Conservation (phyloP, 1,140 invertebrate genomes). For the Berghia stephanieae region DNA sequence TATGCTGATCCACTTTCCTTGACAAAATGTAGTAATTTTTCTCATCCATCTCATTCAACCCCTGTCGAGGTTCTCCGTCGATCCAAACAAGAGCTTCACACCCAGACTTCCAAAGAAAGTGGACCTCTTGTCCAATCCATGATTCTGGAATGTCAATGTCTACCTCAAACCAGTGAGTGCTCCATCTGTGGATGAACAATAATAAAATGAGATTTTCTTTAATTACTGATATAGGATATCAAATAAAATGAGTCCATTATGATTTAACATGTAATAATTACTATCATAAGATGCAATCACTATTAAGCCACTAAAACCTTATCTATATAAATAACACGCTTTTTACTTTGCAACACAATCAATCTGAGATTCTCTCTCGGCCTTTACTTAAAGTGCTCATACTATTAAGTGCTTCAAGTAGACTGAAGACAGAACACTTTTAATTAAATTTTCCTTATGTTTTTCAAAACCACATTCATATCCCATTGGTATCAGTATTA, state of each 20-base stretch:
- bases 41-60: conserved; percentile 17
- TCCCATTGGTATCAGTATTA: too few relatives aligned
- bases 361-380: too few relatives aligned
- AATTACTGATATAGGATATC: background rate
- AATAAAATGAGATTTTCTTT: background rate
- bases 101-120: conserved; percentile 61
- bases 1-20: too few relatives aligned
- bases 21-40: background rate
- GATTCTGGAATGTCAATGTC: conserved; percentile 53
- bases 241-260: background rate
- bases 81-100: conserved; percentile 62
- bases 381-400: too few relatives aligned
- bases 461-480: too few relatives aligned
- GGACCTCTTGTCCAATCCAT: conserved; percentile 51
- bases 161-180: conserved; percentile 69
- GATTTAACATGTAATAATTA: background rate
- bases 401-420: too few relatives aligned
- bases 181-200: conserved; percentile 58
- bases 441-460: too few relatives aligned
- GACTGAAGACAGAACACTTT: too few relatives aligned
- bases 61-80: conserved; percentile 56
- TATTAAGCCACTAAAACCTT: background rate
- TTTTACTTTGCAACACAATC: too few relatives aligned
- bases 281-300: background rate
- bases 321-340: background rate